phyloP scores from a whole-genome alignment of 1,140 invertebrate genomes.

The Heliconius hewitsoni region DNA sequence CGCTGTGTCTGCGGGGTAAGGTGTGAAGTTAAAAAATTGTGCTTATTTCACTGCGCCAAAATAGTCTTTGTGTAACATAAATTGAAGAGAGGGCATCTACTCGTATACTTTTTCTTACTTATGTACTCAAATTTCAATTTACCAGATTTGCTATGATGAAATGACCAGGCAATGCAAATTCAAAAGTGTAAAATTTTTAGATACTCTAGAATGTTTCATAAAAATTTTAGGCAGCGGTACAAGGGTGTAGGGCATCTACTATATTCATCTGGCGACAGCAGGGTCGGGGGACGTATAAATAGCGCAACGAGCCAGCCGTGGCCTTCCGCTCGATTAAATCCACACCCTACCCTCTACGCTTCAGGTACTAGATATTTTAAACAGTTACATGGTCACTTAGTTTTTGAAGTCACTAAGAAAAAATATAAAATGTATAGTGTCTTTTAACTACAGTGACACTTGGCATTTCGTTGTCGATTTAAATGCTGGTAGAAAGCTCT shows the following conservation, averaged over 20 bases:
- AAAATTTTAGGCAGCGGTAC: background rate
- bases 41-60: no score
- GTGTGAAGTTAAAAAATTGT: no score
- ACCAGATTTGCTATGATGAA: background rate
- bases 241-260: conserved; percentile 16
- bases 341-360: conserved; percentile 18
- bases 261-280: conserved; percentile 26
- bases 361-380: conserved; percentile 18
- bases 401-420: conserved; percentile 3
- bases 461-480: no score
- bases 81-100: background rate
- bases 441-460: no score
- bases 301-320: conserved; percentile 38
- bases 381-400: conserved; percentile 10
- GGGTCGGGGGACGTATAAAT: conserved; percentile 30
- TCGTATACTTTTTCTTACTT: background rate
- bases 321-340: conserved; percentile 32
- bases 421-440: background rate
- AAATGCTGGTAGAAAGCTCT: no score
- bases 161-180: background rate
- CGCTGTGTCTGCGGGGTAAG: no score
- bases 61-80: no score
- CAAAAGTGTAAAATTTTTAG: no score
- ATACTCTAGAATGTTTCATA: background rate
- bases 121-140: background rate